Evolutionary conservation across 2,888 invertebrate species (phyloP).

Genomic region (Drosophila vallismaia): DNA sequence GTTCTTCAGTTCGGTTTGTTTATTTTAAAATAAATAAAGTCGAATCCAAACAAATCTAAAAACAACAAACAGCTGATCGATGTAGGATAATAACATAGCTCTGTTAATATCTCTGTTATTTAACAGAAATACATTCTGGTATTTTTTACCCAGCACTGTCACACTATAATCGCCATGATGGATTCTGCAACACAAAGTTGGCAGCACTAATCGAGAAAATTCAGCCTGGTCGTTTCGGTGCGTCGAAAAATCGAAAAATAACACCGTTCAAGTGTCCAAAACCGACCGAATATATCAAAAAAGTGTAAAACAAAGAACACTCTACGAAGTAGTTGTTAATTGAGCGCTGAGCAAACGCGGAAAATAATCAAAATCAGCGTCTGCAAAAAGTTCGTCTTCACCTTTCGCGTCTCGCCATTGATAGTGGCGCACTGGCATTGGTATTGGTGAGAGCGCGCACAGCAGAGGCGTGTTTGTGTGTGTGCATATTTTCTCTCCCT

Average conservation of each 20-base stretch:
- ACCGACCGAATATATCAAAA: slow-evolving; percentile 56
- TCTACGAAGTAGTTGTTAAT: slow-evolving; percentile 60
- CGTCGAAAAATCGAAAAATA: slow-evolving; percentile 57
- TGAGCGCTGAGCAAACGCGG: slow-evolving; percentile 48
- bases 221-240: slow-evolving; percentile 20
- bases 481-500: slow-evolving; percentile 5
- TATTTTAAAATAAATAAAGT: neutral
- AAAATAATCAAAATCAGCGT: slow-evolving; percentile 63
- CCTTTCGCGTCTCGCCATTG: slow-evolving; percentile 38
- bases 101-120: no score
- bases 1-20: neutral
- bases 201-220: slow-evolving; percentile 31
- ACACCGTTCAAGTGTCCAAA: slow-evolving; percentile 59
- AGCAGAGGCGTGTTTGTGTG: slow-evolving; percentile 43
- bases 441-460: slow-evolving; percentile 41
- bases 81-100: no score
- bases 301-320: slow-evolving; percentile 71
- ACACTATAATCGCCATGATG: slow-evolving; percentile 33
- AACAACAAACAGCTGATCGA: neutral
- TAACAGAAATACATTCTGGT: neutral
- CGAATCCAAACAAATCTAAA: neutral
- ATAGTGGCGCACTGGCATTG: slow-evolving; percentile 31
- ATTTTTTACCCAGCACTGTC: slow-evolving; percentile 8
- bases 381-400: slow-evolving; percentile 52
- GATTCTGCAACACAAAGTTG: slow-evolving; percentile 37